A percentile compares a stretch with the other conserved stretches of the same genome.
Conservation (phyloP, 2,113 vertebrate genomes). For the Artemisiospiza belli region DNA sequence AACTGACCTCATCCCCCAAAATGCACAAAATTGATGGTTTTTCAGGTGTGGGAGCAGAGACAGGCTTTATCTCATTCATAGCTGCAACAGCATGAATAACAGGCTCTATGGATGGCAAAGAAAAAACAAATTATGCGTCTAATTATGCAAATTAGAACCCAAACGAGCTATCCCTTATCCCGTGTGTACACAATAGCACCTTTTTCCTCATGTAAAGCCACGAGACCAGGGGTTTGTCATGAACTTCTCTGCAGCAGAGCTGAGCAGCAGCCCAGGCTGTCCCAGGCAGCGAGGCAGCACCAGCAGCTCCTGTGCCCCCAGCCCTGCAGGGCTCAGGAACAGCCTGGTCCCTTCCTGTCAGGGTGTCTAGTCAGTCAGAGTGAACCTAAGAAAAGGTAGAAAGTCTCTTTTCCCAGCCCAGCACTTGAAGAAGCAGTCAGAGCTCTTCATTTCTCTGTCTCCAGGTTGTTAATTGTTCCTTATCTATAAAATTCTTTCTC, state of each 20-base stretch:
- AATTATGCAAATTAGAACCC: background rate
- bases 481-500: no score
- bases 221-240: background rate
- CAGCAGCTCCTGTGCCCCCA: background rate
- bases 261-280: background rate
- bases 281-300: background rate
- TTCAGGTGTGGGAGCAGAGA: background rate
- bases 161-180: background rate
- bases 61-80: background rate
- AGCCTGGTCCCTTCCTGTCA: no score
- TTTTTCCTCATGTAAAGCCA: background rate
- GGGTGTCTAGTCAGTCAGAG: no score
- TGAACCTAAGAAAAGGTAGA: no score
- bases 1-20: background rate
- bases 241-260: background rate
- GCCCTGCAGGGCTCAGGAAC: accelerated
- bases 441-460: no score
- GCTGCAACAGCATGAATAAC: background rate
- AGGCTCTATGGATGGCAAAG: background rate
- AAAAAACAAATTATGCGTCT: background rate
- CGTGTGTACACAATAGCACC: background rate
- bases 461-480: no score
- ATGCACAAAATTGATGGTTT: accelerated
- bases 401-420: no score
- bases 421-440: no score